Evolutionary conservation across 92 coral and sea anemone genomes (phyloP).

Genomic region (Montipora capitata): DNA sequence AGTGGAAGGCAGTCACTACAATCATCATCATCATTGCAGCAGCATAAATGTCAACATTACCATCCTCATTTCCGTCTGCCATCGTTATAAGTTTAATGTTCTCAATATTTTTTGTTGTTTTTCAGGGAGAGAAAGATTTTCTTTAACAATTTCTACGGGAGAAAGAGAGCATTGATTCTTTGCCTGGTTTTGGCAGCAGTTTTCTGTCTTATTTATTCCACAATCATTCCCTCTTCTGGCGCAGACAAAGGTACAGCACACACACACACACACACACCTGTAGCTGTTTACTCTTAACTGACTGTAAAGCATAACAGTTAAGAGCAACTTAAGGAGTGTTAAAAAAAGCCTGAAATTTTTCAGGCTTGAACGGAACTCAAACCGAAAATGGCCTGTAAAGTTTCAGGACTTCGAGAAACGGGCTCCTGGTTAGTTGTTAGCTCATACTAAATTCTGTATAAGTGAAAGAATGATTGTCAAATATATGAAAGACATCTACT

Average conservation of each 20-base stretch:
- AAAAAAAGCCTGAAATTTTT: background rate
- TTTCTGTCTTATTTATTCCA: constrained; percentile 79
- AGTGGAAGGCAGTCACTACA: no score
- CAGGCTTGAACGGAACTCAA: no score
- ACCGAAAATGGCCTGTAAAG: background rate
- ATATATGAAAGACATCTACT: no score
- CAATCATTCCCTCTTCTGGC: constrained; percentile 62
- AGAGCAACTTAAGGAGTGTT: background rate
- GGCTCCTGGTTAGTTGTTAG: no score
- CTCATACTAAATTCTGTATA: no score
- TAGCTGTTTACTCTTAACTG: background rate
- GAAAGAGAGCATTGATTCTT: constrained; percentile 84
- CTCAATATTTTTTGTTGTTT: background rate
- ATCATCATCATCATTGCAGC: no score
- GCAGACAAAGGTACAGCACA: constrained; percentile 38
- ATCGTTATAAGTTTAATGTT: no score
- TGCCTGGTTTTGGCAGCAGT: constrained; percentile 82
- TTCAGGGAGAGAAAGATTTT: constrained; percentile 57
- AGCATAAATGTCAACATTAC: background rate
- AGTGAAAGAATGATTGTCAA: no score
- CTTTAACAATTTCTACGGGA: constrained; percentile 78
- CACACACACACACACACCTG: background rate
- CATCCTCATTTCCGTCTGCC: background rate
- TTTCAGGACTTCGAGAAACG: no score
- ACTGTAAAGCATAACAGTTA: no score